Conservation (phyloP, 2,113 vertebrate genomes). For the Xenopus borealis region DNA sequence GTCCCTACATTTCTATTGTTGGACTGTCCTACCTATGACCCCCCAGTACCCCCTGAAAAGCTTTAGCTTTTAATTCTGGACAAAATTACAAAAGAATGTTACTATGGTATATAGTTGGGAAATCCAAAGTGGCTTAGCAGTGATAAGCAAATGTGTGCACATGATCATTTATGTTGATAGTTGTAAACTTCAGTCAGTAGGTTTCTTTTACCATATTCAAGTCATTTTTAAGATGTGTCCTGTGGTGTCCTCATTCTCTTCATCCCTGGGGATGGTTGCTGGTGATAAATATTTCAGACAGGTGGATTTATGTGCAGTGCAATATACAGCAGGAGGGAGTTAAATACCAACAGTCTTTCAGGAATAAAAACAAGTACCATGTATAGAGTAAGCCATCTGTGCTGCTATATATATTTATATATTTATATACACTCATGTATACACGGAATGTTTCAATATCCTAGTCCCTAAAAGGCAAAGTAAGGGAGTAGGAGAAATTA, state of each 20-base stretch:
- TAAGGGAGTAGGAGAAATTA: neutral
- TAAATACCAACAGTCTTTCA: conserved; percentile 18
- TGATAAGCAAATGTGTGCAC: neutral
- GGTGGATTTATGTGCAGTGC: conserved; percentile 41
- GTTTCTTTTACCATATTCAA: conserved; percentile 8
- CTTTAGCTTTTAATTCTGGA: too few species aligned
- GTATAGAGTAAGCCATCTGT: conserved; percentile 33
- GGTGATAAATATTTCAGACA: conserved; percentile 41
- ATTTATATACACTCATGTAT: neutral
- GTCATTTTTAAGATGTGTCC: conserved; percentile 19
- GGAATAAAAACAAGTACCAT: conserved; percentile 23
- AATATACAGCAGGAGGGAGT: conserved; percentile 33
- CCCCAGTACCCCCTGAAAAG: too few species aligned
- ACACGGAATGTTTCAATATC: neutral
- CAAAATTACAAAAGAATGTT: too few species aligned
- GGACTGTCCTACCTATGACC: too few species aligned
- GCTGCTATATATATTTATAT: conserved; percentile 1
- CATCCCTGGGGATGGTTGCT: conserved; percentile 12
- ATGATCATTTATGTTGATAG: conserved; percentile 7
- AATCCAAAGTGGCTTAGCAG: neutral
- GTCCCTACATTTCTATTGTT: too few species aligned
- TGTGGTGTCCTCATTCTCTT: conserved; percentile 5
- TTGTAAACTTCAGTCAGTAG: neutral
- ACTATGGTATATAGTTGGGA: too few species aligned
- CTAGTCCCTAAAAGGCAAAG: neutral